Base-by-base conservation (phyloP, 2,888 invertebrate species). In the Rhamphomyia laevipes region DNA sequence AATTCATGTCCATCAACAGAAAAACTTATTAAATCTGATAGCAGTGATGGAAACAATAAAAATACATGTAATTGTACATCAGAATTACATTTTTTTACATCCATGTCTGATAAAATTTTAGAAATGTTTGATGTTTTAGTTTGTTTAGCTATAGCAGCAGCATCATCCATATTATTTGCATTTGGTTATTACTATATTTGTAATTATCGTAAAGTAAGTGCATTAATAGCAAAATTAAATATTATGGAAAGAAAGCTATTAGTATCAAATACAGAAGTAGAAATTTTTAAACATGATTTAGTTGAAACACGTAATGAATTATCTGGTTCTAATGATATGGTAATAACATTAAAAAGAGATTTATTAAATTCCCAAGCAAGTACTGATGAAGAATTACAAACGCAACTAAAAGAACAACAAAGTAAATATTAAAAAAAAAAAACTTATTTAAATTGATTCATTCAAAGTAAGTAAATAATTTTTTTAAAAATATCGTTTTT, bases 151-250 rank as follows among this genome's bases (percentile, higher is more conserved):
- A 76, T 85, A 44, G 80, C 84, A n/a, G 82, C 85, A 4, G 68
- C 77, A n/a, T 80, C 85, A 1, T 78, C 84, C 1, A 71, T 87
- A 9, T 66, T 85, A 45, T 87, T 89, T 61, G 77, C 81, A 16
- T 74, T 87, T 51, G 84, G 85, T 18, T 84, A 86, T 68, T 83
- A 86, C 65, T 82, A 82, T 58, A 79, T 87, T 53, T 86, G 86
- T 67, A 86, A 82, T 61, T 80, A 75, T 59, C 77, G 81, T 55
- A 77, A 82, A 59, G 86, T 86, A 61, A 76, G 79, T 44, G 76
- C 77, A 46, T 73, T 88, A 30, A 77, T 89, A 48, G 80, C 79
- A 0, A 84, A 75, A 48, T 74, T 83, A 43, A 83, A 82, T 64
- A 68, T 76, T 50, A 63, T 83, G 43, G 81, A 82, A 59, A 76